Evolutionary conservation across 2,113 vertebrate genomes (phyloP).

Genomic region (Colius striatus): DNA sequence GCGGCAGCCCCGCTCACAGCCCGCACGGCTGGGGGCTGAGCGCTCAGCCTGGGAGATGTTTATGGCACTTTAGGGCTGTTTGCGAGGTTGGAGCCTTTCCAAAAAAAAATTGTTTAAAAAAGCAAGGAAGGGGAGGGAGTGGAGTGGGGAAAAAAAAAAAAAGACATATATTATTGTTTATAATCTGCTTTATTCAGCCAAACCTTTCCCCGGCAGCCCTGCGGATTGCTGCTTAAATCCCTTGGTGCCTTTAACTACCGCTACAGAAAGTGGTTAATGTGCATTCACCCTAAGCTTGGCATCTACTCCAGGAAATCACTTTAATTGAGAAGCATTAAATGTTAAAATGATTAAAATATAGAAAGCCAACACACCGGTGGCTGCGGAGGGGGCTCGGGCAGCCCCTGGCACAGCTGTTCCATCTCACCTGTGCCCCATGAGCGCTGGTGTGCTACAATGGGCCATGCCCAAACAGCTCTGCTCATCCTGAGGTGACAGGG

Average conservation of each 20-base stretch:
- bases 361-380: slow-evolving; percentile 69
- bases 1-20: background rate
- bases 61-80: slow-evolving; percentile 82
- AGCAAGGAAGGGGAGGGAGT: accelerated
- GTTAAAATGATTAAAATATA: slow-evolving; percentile 84
- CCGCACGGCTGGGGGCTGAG: slow-evolving; percentile 52
- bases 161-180: slow-evolving; percentile 86
- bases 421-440: background rate
- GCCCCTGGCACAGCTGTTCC: background rate
- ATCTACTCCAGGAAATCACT: slow-evolving; percentile 85
- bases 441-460: background rate
- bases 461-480: accelerated
- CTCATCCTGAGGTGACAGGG: background rate
- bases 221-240: slow-evolving; percentile 88
- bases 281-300: slow-evolving; percentile 78
- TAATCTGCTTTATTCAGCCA: slow-evolving; percentile 91
- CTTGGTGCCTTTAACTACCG: slow-evolving; percentile 86
- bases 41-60: slow-evolving; percentile 72
- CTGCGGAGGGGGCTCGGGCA: background rate
- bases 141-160: background rate
- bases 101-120: slow-evolving; percentile 30
- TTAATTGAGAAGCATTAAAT: slow-evolving; percentile 87
- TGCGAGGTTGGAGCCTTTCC: slow-evolving; percentile 78
- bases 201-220: slow-evolving; percentile 81
- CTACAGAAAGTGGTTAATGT: slow-evolving; percentile 86